Evolutionary conservation across 1,140 invertebrate genomes (phyloP).

Genomic region (Pararge aegeria): DNA sequence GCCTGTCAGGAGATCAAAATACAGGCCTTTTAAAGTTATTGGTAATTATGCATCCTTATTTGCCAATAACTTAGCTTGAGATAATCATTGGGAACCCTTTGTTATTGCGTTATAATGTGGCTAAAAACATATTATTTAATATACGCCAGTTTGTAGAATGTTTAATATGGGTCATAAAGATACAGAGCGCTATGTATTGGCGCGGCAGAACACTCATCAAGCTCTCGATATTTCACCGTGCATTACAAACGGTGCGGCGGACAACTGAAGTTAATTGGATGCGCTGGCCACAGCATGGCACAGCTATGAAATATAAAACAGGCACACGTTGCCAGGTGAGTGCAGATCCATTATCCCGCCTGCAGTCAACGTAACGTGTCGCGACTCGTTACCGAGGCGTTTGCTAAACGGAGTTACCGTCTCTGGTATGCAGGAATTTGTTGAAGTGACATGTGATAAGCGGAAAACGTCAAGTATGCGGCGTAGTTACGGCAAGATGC

Average conservation of each 20-base stretch:
- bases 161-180: slow-evolving; percentile 1
- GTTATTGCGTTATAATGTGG: not conserved
- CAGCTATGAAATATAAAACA: slow-evolving; percentile 71
- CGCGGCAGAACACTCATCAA: slow-evolving; percentile 46
- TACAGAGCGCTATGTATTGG: slow-evolving; percentile 7
- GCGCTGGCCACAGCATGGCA: slow-evolving; percentile 53
- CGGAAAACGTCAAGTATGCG: slow-evolving; percentile 39
- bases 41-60: too few relatives aligned
- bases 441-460: slow-evolving; percentile 54
- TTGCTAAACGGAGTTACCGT: slow-evolving; percentile 41
- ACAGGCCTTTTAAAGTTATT: too few relatives aligned
- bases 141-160: not conserved
- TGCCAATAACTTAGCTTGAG: too few relatives aligned
- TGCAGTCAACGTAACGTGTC: slow-evolving; percentile 48
- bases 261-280: slow-evolving; percentile 75
- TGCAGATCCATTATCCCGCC: slow-evolving; percentile 50
- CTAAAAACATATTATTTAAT: not conserved
- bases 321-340: slow-evolving; percentile 52
- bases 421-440: slow-evolving; percentile 37
- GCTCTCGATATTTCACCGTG: slow-evolving; percentile 63
- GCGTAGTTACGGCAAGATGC: slow-evolving; percentile 32
- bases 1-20: too few relatives aligned
- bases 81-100: too few relatives aligned
- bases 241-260: slow-evolving; percentile 58
- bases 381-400: slow-evolving; percentile 50